These are phyloP conservation scores for Todiramphus saurophagus DNA, from an alignment of 2,113 vertebrate species.

Conservation along the genomic window DNA sequence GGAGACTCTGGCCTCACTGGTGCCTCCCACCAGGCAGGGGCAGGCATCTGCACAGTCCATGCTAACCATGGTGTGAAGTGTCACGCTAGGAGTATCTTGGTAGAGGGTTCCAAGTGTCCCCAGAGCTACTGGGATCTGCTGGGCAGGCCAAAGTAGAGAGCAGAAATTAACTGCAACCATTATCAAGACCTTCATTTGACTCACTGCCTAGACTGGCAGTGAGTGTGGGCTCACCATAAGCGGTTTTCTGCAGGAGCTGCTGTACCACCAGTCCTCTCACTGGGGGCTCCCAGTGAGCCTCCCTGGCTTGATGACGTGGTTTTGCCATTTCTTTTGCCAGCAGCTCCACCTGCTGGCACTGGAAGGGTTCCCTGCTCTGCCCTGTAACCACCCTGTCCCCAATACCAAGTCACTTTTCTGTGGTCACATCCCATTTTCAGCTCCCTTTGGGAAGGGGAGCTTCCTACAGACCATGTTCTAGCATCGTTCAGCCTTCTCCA, in stretches of 20 bases:
- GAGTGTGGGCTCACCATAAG: fast-evolving
- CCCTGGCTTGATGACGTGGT: background rate
- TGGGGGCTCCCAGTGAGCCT: background rate
- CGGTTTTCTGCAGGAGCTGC: background rate
- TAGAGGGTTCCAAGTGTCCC: background rate
- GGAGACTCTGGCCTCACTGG: background rate
- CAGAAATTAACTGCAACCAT: background rate
- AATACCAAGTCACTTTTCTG: fast-evolving
- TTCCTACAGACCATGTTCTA: background rate
- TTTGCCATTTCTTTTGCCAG: background rate
- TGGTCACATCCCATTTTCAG: background rate
- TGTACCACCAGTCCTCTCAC: background rate
- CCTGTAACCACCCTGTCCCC: background rate
- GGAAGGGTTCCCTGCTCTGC: background rate
- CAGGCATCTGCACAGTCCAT: background rate
- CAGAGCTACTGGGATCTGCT: background rate
- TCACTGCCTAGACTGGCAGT: background rate
- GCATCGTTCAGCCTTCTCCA: background rate
- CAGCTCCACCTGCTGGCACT: conserved; percentile 60
- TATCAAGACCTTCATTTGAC: background rate
- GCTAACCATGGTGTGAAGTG: fast-evolving
- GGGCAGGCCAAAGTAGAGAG: background rate
- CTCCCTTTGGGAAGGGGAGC: background rate
- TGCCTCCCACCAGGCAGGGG: background rate
- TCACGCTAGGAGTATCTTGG: fast-evolving